phyloP scores from a whole-genome alignment of 2,113 vertebrate genomes.

The Chaenocephalus aceratus region DNA sequence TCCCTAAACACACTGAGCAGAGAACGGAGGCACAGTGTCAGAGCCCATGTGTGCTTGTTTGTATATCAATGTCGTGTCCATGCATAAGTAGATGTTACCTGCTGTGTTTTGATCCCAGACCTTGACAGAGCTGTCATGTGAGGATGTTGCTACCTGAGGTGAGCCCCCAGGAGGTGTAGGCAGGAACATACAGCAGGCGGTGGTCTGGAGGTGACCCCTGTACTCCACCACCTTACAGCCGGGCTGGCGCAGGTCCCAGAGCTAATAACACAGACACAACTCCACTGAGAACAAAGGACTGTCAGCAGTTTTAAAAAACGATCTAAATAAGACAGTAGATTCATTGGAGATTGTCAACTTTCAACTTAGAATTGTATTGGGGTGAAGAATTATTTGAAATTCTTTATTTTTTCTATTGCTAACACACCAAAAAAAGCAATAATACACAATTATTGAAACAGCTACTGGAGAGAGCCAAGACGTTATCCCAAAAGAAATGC shows the following conservation, averaged over 20 bases:
- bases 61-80: not conserved
- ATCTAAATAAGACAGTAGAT: not conserved
- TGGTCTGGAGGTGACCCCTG: constrained; percentile 91
- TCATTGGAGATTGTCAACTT: not conserved
- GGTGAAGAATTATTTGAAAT: no score
- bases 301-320: not conserved
- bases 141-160: constrained; percentile 89
- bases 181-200: constrained; percentile 90
- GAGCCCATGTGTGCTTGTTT: not conserved
- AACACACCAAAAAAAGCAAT: no score
- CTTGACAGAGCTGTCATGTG: constrained; percentile 90
- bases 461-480: no score
- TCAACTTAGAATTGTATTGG: not conserved
- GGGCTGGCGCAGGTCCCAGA: constrained; percentile 96
- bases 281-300: constrained; percentile 21
- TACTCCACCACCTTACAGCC: constrained; percentile 89
- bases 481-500: no score
- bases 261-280: constrained; percentile 79
- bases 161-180: constrained; percentile 66
- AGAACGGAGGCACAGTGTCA: not conserved
- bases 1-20: constrained; percentile 87
- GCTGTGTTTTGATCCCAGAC: constrained; percentile 92
- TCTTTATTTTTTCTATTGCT: no score
- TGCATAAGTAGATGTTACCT: constrained; percentile 79
- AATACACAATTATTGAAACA: no score